Percentiles rank a stretch among this genome's conserved stretches.
Conservation (phyloP, 2,888 invertebrate species). For the Ennomos erosarius region DNA sequence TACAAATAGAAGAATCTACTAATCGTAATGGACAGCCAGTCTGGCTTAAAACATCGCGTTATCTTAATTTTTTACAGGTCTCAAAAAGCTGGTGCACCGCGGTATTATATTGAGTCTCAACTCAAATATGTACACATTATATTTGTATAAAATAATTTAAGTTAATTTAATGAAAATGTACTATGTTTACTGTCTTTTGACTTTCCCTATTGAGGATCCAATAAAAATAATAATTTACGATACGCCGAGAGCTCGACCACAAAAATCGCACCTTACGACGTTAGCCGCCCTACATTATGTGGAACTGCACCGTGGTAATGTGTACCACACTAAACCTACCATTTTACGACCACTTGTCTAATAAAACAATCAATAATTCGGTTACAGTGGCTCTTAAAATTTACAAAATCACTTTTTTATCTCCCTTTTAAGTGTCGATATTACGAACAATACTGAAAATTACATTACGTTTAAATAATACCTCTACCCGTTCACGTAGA, state of each 20-base stretch:
- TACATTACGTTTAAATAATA: conserved; percentile 1
- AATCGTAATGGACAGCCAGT: conserved; percentile 30
- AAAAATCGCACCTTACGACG: conserved; percentile 68
- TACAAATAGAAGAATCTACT: conserved; percentile 28
- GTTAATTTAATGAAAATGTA: neutral
- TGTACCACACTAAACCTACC: conserved; percentile 55
- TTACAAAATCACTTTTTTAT: conserved; percentile 48
- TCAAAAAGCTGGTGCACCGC: neutral
- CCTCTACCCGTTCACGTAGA: no score
- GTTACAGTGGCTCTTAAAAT: conserved; percentile 49
- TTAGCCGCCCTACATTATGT: conserved; percentile 48
- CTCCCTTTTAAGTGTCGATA: conserved; percentile 32
- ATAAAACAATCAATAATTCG: conserved; percentile 75
- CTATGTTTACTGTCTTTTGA: conserved; percentile 36
- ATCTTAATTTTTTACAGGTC: conserved; percentile 24
- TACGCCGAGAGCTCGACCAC: conserved; percentile 52
- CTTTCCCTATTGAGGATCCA: conserved; percentile 37
- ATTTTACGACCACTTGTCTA: conserved; percentile 71
- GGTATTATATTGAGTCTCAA: no score
- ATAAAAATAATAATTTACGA: conserved; percentile 31
- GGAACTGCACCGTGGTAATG: conserved; percentile 37
- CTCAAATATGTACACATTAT: no score
- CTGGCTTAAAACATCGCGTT: conserved; percentile 12
- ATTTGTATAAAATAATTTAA: no score
- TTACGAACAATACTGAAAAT: conserved; percentile 14